Conservation (phyloP, 2,797 vertebrate genomes). For the Acanthornis magna region DNA sequence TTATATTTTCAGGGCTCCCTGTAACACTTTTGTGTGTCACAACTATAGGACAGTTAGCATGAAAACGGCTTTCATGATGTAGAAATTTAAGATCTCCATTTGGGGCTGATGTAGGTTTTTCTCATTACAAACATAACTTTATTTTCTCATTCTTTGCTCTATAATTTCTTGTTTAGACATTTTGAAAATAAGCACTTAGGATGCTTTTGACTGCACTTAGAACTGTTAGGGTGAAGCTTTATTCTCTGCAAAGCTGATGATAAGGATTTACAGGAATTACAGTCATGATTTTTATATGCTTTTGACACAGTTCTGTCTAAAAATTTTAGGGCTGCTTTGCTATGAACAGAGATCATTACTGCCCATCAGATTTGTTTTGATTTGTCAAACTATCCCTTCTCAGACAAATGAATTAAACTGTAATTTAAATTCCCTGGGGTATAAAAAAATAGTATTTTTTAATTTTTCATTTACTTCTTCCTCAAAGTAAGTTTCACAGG, state of each 20-base stretch:
- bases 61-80: not conserved
- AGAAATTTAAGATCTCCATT: not conserved
- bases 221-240: not conserved
- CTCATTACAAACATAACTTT: not conserved
- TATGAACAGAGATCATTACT: not conserved
- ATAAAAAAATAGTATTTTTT: not conserved
- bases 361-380: not conserved
- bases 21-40: not conserved
- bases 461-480: not conserved
- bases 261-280: not conserved
- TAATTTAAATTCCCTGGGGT: not conserved
- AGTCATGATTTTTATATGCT: not conserved
- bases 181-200: not conserved
- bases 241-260: not conserved
- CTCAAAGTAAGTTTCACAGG: not conserved
- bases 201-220: not conserved
- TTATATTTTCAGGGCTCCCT: not conserved
- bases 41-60: not conserved
- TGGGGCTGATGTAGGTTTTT: not conserved
- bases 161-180: not conserved
- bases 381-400: not conserved
- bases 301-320: not conserved
- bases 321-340: not conserved
- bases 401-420: not conserved
- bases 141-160: not conserved